These are phyloP conservation scores for Euphonia xanthogaster DNA, from an alignment of 2,797 vertebrate genomes.

Conservation along the genomic window DNA sequence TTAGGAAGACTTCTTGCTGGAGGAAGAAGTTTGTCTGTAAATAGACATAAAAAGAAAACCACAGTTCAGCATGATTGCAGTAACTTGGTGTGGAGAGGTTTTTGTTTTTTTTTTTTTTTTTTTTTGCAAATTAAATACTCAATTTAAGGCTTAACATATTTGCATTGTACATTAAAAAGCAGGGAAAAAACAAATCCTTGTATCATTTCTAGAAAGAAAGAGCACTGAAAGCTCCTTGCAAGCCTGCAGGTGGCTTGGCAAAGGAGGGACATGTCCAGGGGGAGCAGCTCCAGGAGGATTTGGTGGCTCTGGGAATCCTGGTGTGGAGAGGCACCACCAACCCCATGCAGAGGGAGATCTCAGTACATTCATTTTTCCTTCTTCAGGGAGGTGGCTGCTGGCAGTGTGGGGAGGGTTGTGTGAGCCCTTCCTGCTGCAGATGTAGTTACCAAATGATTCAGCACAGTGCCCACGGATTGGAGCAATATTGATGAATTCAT, in stretches of 20 bases:
- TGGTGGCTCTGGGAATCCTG: neutral
- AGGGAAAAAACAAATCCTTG: neutral
- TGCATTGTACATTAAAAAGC: neutral
- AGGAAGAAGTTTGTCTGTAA: neutral
- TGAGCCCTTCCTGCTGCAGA: slow-evolving; percentile 23
- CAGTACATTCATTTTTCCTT: neutral
- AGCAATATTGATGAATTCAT: slow-evolving; percentile 43
- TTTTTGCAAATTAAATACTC: neutral
- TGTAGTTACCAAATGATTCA: slow-evolving; percentile 53
- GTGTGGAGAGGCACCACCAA: neutral
- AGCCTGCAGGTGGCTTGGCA: neutral
- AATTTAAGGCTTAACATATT: neutral
- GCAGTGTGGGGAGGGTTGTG: neutral
- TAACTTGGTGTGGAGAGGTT: neutral
- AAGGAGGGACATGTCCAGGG: neutral
- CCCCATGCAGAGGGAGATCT: neutral
- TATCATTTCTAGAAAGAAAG: neutral
- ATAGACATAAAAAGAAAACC: neutral
- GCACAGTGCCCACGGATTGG: neutral
- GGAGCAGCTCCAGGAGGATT: neutral
- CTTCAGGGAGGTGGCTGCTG: neutral
- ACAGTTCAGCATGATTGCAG: neutral
- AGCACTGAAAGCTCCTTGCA: neutral
- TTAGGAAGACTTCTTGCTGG: neutral
- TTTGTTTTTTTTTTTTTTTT: neutral